A percentile compares a stretch with the other conserved stretches of the same genome.
Evolutionary conservation across 1,140 invertebrate genomes (phyloP).

Genomic region (Melipona quadrifasciata): DNA sequence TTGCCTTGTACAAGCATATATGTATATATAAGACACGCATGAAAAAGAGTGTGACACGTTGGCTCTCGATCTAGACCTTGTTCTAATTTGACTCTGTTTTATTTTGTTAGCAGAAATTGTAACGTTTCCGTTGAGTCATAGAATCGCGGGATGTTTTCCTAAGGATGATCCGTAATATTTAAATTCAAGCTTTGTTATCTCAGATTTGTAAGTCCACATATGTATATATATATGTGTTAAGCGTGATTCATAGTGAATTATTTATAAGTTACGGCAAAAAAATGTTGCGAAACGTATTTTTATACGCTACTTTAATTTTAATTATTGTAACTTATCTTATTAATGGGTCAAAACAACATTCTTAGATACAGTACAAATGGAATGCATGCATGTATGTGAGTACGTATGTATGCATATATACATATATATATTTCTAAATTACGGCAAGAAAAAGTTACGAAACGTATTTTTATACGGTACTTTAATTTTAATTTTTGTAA

Average conservation of each 20-base stretch:
- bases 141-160: neutral
- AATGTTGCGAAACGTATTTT: neutral
- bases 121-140: neutral
- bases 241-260: neutral
- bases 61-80: slow-evolving; percentile 57
- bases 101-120: slow-evolving; percentile 1
- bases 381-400: too few relatives aligned
- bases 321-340: neutral
- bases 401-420: too few relatives aligned
- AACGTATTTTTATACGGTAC: neutral
- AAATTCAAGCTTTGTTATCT: neutral
- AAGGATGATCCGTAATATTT: neutral
- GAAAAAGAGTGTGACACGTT: slow-evolving; percentile 5
- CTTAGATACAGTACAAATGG: too few relatives aligned
- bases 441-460: neutral
- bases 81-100: slow-evolving; percentile 11
- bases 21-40: neutral
- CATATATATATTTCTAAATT: neutral
- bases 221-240: neutral
- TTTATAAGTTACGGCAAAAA: neutral
- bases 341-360: too few relatives aligned
- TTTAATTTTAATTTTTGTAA: neutral
- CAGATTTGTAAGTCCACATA: neutral
- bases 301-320: neutral
- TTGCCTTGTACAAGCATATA: neutral